Evolutionary conservation across 2,797 vertebrate genomes (phyloP).

Genomic region (Semotilus atromaculatus): DNA sequence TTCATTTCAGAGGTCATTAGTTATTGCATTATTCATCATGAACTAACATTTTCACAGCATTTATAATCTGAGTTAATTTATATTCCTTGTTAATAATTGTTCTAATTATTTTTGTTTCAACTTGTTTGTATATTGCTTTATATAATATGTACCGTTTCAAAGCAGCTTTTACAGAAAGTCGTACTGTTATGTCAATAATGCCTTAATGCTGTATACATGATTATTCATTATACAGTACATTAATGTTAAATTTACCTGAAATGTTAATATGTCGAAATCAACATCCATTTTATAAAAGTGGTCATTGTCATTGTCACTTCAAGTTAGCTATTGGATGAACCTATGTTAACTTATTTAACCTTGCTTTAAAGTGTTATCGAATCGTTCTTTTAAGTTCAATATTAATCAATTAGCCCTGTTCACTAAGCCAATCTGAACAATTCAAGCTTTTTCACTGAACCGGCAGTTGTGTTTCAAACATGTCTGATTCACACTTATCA

Average conservation of each 20-base stretch:
- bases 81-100: neutral
- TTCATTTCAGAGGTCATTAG: no score
- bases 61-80: neutral
- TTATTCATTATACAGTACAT: neutral
- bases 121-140: neutral
- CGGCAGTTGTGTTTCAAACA: neutral
- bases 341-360: neutral
- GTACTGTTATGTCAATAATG: neutral
- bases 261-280: neutral
- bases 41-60: neutral
- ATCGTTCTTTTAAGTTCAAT: neutral
- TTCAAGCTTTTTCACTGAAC: no score
- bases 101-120: no score
- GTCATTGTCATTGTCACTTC: no score
- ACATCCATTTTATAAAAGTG: neutral
- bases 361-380: neutral
- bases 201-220: neutral
- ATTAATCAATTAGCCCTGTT: neutral
- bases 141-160: neutral
- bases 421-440: neutral
- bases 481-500: neutral
- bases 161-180: neutral
- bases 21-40: neutral
- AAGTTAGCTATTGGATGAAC: neutral
- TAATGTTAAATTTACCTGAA: neutral